Conservation (phyloP, 2,797 vertebrate species). For the Halcyon chelicuti region DNA sequence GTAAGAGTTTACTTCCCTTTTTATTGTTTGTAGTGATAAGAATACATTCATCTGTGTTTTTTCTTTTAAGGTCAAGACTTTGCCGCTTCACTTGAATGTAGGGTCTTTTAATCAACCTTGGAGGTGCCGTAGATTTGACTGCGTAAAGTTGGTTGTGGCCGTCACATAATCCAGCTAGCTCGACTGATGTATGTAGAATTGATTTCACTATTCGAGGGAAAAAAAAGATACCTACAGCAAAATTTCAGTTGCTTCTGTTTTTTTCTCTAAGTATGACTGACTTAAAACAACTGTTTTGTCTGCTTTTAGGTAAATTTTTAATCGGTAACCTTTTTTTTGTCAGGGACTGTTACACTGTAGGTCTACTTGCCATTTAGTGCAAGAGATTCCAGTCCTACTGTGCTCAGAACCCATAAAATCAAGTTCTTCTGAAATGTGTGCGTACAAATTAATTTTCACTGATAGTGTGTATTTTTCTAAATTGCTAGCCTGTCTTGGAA, state of each 20-base stretch:
- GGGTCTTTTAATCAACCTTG: not conserved
- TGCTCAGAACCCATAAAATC: not conserved
- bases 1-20: not conserved
- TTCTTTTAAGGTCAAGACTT: not conserved
- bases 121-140: not conserved
- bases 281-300: not conserved
- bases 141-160: not conserved
- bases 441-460: not conserved
- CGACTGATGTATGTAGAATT: not conserved
- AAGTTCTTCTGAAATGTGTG: not conserved
- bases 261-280: not conserved
- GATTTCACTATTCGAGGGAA: not conserved
- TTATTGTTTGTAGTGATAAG: slow-evolving; percentile 6
- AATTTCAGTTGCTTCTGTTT: not conserved
- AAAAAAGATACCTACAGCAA: not conserved
- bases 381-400: not conserved
- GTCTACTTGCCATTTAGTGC: not conserved
- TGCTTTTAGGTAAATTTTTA: not conserved
- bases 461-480: not conserved
- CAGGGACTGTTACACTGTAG: not conserved
- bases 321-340: not conserved
- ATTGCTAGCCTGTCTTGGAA: not conserved
- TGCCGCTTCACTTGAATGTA: not conserved
- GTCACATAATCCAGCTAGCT: not conserved
- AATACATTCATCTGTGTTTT: not conserved